Evolutionary conservation across 2,113 vertebrate genomes (phyloP).

Genomic region (Taurulus bubalis): DNA sequence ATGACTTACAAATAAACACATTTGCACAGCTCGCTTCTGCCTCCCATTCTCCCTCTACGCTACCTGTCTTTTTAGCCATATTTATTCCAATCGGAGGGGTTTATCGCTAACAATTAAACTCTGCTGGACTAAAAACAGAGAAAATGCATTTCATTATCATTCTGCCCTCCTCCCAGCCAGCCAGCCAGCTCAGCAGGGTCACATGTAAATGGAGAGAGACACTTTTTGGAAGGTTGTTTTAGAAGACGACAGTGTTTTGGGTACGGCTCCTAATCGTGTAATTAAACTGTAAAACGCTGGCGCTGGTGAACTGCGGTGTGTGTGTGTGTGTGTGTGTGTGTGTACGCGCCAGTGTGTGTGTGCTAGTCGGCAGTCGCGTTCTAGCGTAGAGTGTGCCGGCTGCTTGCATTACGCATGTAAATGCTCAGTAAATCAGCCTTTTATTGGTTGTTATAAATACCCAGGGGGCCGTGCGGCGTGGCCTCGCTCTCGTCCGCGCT

Average conservation of each 20-base stretch:
- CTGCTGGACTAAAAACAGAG: constrained; percentile 76
- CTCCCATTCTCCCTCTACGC: constrained; percentile 40
- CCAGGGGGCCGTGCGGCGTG: constrained; percentile 81
- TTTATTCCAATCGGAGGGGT: constrained; percentile 72
- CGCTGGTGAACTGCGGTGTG: constrained; percentile 41
- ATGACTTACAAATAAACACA: constrained; percentile 2
- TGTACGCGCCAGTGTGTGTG: constrained; percentile 44
- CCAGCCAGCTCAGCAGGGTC: constrained; percentile 75
- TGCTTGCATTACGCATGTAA: constrained; percentile 87
- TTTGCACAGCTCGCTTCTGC: not conserved
- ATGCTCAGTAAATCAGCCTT: constrained; percentile 88
- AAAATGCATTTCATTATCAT: constrained; percentile 83
- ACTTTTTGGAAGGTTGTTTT: constrained; percentile 82
- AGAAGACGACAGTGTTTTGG: constrained; percentile 82
- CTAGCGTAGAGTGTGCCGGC: constrained; percentile 76
- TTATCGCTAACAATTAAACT: constrained; percentile 84
- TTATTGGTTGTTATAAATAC: constrained; percentile 90
- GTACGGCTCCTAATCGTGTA: constrained; percentile 84
- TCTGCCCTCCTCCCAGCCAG: constrained; percentile 60
- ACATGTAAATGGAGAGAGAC: constrained; percentile 83
- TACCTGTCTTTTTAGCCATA: constrained; percentile 53
- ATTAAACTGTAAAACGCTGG: constrained; percentile 85
- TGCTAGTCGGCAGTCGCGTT: constrained; percentile 59
- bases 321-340: constrained; percentile 54
- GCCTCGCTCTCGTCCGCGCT: constrained; percentile 78